These are phyloP conservation scores for Atlantisia rogersi DNA, from an alignment of 2,113 vertebrate species.

Conservation along the genomic window DNA sequence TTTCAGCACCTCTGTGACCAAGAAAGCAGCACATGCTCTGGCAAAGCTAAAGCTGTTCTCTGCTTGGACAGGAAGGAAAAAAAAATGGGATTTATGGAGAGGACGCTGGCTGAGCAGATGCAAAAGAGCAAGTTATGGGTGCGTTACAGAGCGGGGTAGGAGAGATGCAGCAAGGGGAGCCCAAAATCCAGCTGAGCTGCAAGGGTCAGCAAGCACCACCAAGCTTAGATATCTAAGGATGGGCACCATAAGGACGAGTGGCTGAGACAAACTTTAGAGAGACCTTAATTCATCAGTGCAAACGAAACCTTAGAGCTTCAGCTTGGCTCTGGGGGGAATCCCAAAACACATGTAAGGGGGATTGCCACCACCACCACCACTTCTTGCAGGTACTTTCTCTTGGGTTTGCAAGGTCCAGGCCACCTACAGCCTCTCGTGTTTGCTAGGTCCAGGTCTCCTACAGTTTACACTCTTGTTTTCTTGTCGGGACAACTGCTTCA, in stretches of 20 bases:
- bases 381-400: not conserved
- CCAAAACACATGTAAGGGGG: not conserved
- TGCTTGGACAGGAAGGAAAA: not conserved
- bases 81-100: not conserved
- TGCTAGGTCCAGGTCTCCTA: not conserved
- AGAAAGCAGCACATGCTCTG: conserved; percentile 13
- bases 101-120: not conserved
- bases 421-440: not conserved
- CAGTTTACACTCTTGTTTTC: not conserved
- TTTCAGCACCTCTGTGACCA: conserved; percentile 37
- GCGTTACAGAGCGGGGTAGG: fast-evolving
- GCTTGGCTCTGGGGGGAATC: not conserved
- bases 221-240: not conserved
- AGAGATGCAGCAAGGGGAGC: not conserved
- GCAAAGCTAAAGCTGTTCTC: not conserved
- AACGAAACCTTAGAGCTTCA: not conserved
- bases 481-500: not conserved
- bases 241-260: not conserved
- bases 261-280: not conserved
- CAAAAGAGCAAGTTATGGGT: not conserved
- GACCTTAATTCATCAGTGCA: not conserved
- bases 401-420: too few relatives aligned
- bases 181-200: not conserved
- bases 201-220: not conserved
- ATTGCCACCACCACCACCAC: not conserved